These are phyloP conservation scores for Lophius americanus DNA, from an alignment of 2,797 vertebrate genomes.

Conservation along the genomic window DNA sequence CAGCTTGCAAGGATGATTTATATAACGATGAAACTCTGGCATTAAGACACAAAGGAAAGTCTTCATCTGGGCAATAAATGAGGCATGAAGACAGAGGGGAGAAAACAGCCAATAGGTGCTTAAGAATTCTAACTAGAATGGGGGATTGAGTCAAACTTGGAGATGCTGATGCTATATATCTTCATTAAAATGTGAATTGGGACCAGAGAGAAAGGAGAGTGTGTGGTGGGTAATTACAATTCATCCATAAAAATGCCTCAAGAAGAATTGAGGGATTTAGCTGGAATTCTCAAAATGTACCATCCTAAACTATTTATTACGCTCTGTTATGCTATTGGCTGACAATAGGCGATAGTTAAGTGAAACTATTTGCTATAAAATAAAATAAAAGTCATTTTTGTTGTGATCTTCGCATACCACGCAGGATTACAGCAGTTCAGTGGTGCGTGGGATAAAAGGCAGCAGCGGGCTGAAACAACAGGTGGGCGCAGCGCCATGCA, in stretches of 20 bases:
- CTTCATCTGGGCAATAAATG: not conserved
- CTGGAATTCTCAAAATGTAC: not conserved
- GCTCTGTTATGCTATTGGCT: no score
- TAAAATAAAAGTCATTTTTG: not conserved
- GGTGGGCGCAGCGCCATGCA: constrained; percentile 72
- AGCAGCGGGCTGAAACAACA: constrained; percentile 74
- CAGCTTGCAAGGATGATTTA: not conserved
- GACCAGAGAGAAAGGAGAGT: constrained; percentile 3
- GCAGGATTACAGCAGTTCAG: constrained; percentile 28
- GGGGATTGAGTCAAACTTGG: no score
- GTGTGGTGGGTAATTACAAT: constrained; percentile 18
- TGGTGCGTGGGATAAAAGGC: constrained; percentile 34
- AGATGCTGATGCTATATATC: not conserved
- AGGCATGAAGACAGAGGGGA: not conserved
- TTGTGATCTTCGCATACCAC: constrained; percentile 3
- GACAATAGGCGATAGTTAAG: no score
- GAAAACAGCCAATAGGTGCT: constrained; percentile 2
- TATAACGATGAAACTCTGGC: not conserved
- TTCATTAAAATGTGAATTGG: not conserved
- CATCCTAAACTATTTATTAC: no score
- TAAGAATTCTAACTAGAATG: not conserved
- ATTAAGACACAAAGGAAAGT: not conserved
- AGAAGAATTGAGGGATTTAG: not conserved
- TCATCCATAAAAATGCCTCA: not conserved
- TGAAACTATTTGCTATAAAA: no score